These are phyloP conservation scores for Hemichromis elongatus DNA, from an alignment of 2,113 vertebrate species.

Conservation along the genomic window DNA sequence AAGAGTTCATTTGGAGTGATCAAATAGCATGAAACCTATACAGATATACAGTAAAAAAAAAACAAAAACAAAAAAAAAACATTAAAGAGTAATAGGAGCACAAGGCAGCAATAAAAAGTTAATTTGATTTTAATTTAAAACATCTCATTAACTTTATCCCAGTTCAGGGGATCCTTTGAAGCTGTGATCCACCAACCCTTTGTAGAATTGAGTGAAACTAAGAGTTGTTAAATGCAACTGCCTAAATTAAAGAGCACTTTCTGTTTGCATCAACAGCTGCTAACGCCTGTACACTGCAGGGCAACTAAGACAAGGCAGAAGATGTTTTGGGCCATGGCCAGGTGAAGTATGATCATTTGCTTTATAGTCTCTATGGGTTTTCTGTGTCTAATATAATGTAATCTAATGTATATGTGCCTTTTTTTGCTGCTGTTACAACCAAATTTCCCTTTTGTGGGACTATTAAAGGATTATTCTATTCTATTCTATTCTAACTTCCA, in stretches of 20 bases:
- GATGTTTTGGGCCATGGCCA: not conserved
- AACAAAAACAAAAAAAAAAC: too few species aligned
- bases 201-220: not conserved
- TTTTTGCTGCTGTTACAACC: too few species aligned
- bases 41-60: not conserved
- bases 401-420: too few species aligned
- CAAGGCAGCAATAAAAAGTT: not conserved
- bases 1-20: not conserved
- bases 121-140: not conserved
- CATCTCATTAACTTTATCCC: not conserved
- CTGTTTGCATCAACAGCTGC: not conserved
- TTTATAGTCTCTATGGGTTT: not conserved
- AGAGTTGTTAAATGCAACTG: not conserved
- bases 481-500: too few species aligned
- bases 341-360: not conserved
- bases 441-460: too few species aligned
- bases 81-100: not conserved
- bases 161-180: not conserved
- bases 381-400: too few species aligned
- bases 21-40: not conserved
- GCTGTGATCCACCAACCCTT: not conserved
- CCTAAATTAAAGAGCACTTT: not conserved
- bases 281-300: not conserved
- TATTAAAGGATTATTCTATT: too few species aligned
- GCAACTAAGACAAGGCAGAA: not conserved